A percentile compares a stretch with the other conserved stretches of the same genome.
Evolutionary conservation across 2,797 vertebrate genomes (phyloP).

Genomic region (Passerculus sandwichensis): DNA sequence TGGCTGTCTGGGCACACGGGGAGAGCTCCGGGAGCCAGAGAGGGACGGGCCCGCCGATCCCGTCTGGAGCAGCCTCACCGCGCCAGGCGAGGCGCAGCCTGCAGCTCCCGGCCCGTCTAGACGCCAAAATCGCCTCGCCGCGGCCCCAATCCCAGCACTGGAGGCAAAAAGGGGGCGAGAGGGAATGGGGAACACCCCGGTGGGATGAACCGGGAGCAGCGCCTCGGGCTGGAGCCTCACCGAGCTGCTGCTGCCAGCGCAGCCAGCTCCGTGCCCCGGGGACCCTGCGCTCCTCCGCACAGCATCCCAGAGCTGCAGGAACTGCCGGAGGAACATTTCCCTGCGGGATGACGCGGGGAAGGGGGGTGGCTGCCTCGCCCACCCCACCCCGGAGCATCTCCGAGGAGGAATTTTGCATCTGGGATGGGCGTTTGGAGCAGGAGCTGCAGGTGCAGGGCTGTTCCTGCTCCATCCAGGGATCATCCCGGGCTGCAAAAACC

Average conservation of each 20-base stretch:
- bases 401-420: neutral
- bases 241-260: neutral
- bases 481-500: neutral
- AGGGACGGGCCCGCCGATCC: slow-evolving; percentile 23
- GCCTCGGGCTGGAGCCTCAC: neutral
- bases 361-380: neutral
- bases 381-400: neutral
- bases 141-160: neutral
- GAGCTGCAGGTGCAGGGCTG: neutral
- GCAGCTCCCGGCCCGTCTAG: slow-evolving; percentile 47
- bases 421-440: neutral
- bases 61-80: neutral
- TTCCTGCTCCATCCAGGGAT: neutral
- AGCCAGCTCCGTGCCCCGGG: neutral
- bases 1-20: neutral
- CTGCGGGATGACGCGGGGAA: neutral
- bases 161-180: neutral
- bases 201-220: neutral
- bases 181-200: neutral
- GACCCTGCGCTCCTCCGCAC: neutral
- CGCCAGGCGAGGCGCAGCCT: neutral
- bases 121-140: neutral
- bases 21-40: neutral
- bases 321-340: neutral
- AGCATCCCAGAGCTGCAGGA: neutral